Conservation (phyloP, 1,140 invertebrate species). For the Drosophila tani region DNA sequence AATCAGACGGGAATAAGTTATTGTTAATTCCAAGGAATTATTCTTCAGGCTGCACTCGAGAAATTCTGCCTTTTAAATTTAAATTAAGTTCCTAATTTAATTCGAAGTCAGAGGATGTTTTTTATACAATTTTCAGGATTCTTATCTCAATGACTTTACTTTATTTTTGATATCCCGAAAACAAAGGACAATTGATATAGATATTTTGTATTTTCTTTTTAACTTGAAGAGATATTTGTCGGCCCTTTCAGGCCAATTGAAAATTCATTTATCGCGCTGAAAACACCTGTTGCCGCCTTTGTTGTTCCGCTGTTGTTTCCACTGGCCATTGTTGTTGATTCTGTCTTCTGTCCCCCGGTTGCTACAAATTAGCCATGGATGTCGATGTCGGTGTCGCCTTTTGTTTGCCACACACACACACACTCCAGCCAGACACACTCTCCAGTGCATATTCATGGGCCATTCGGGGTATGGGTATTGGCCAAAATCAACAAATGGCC, state of each 20-base stretch:
- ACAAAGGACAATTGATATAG: neutral
- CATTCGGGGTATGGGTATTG: neutral
- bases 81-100: too few species aligned
- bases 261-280: constrained; percentile 2
- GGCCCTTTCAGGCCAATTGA: neutral
- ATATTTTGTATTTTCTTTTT: neutral
- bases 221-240: neutral
- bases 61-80: neutral
- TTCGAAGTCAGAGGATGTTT: too few species aligned
- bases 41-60: neutral
- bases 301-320: constrained; percentile 18
- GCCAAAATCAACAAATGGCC: constrained; percentile 32
- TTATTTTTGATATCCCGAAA: neutral
- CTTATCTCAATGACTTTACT: too few species aligned
- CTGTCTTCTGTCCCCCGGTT: constrained; percentile 8
- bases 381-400: constrained; percentile 29
- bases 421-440: neutral
- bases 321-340: constrained; percentile 29
- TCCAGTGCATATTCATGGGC: neutral
- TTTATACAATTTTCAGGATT: neutral
- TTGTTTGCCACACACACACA: constrained; percentile 18
- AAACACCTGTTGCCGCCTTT: constrained; percentile 6
- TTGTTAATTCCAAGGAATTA: constrained; percentile 56
- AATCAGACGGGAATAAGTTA: constrained; percentile 55
- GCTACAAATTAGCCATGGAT: constrained; percentile 41